A percentile compares a stretch with the other conserved stretches of the same genome.
Evolutionary conservation across 2,797 vertebrate species (phyloP).

Genomic region (Galago senegalensis): DNA sequence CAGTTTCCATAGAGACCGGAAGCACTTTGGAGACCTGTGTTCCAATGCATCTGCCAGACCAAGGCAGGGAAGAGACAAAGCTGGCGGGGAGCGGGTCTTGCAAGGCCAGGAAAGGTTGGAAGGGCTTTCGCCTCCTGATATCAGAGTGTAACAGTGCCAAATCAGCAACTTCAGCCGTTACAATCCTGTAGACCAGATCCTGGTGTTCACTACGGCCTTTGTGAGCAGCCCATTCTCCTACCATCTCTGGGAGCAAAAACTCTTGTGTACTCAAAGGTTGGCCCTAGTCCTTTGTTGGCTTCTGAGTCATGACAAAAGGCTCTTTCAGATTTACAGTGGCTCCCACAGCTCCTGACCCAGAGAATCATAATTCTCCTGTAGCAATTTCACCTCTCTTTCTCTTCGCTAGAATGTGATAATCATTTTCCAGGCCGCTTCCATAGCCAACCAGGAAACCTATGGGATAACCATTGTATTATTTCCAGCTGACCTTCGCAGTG

Average conservation of each 20-base stretch:
- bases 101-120: constrained; percentile 86
- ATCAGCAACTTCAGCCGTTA: constrained; percentile 52
- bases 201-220: constrained; percentile 43
- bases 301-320: constrained; percentile 76
- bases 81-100: constrained; percentile 79
- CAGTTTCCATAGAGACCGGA: constrained; percentile 86
- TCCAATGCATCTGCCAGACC: constrained; percentile 77
- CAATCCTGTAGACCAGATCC: constrained; percentile 74
- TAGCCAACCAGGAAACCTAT: not conserved
- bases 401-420: constrained; percentile 14
- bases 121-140: constrained; percentile 77
- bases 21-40: constrained; percentile 73
- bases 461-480: not conserved
- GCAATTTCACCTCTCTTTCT: constrained; percentile 35
- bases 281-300: constrained; percentile 67
- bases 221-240: constrained; percentile 56
- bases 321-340: constrained; percentile 80
- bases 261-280: constrained; percentile 54
- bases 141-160: constrained; percentile 63
- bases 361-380: constrained; percentile 62
- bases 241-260: constrained; percentile 34
- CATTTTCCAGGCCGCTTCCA: constrained; percentile 16
- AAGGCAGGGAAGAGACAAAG: constrained; percentile 78
- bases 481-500: not conserved
- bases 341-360: constrained; percentile 72